Evolutionary conservation across 1,140 invertebrate species (phyloP).

Genomic region (Diuraphis noxia): DNA sequence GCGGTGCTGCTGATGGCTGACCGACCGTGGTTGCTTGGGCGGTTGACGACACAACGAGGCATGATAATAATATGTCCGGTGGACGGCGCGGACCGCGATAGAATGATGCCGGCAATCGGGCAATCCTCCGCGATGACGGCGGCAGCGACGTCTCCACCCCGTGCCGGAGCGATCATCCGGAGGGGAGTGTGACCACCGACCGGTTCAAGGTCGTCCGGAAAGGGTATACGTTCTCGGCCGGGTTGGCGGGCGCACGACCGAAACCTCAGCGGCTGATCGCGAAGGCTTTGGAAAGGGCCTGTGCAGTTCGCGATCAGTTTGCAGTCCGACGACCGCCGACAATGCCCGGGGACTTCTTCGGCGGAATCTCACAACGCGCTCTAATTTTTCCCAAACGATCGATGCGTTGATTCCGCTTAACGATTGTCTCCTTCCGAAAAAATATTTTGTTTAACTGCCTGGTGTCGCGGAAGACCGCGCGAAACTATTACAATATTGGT

Average conservation of each 20-base stretch:
- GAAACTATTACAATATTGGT: too few species aligned
- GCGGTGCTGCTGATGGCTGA: not conserved
- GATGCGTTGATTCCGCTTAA: not conserved
- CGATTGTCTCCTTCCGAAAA: not conserved
- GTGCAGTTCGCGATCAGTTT: not conserved
- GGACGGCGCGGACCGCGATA: conserved; percentile 4
- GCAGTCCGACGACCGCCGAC: not conserved
- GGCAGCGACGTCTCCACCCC: not conserved
- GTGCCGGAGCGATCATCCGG: not conserved
- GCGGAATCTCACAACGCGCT: not conserved
- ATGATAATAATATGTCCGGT: not conserved
- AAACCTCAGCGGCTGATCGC: not conserved
- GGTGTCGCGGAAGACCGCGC: not conserved
- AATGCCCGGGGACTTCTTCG: not conserved
- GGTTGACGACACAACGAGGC: not conserved
- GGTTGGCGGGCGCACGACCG: not conserved
- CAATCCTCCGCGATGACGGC: not conserved
- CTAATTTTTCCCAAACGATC: not conserved
- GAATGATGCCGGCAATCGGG: conserved; percentile 9
- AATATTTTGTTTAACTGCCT: too few species aligned
- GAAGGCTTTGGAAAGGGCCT: not conserved
- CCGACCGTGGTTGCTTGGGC: not conserved
- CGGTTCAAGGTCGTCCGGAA: conserved; percentile 30
- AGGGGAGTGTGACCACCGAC: not conserved
- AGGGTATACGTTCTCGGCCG: not conserved